phyloP scores from a whole-genome alignment of 2,113 vertebrate species.

The Paracanthobrama guichenoti region DNA sequence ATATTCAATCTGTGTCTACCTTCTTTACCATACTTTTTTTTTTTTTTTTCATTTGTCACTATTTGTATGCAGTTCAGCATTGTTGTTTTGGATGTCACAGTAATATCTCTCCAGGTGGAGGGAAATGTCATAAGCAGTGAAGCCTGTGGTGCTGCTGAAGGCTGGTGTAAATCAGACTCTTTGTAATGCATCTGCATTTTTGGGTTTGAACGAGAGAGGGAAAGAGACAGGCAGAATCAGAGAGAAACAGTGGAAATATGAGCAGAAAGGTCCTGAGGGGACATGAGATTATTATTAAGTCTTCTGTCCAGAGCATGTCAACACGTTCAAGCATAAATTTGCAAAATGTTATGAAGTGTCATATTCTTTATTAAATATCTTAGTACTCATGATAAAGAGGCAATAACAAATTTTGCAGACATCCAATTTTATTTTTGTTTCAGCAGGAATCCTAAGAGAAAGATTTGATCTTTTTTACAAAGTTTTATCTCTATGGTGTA shows the following conservation, averaged over 20 bases:
- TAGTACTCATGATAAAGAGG: background rate
- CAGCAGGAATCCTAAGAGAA: background rate
- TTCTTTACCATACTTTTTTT: background rate
- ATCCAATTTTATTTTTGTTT: background rate
- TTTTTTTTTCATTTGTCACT: background rate
- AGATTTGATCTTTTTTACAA: background rate
- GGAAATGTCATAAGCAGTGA: conserved; percentile 26
- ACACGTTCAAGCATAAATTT: background rate
- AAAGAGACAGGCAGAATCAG: background rate
- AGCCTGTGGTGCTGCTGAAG: conserved; percentile 22
- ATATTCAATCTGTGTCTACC: background rate
- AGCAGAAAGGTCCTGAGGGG: background rate
- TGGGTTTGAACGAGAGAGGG: background rate
- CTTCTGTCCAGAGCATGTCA: conserved; percentile 5
- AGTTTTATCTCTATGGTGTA: background rate
- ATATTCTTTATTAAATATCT: background rate
- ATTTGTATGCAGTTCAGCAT: conserved; percentile 44
- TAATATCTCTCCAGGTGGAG: conserved; percentile 39
- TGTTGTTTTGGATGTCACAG: conserved; percentile 15
- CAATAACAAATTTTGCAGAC: background rate
- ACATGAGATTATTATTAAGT: conserved; percentile 5
- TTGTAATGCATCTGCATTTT: conserved; percentile 36
- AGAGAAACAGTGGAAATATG: background rate
- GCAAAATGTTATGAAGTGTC: background rate
- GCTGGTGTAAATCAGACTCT: conserved; percentile 35